Evolutionary conservation across 2,888 invertebrate species (phyloP).

Genomic region (Lasioglossum figueresi): DNA sequence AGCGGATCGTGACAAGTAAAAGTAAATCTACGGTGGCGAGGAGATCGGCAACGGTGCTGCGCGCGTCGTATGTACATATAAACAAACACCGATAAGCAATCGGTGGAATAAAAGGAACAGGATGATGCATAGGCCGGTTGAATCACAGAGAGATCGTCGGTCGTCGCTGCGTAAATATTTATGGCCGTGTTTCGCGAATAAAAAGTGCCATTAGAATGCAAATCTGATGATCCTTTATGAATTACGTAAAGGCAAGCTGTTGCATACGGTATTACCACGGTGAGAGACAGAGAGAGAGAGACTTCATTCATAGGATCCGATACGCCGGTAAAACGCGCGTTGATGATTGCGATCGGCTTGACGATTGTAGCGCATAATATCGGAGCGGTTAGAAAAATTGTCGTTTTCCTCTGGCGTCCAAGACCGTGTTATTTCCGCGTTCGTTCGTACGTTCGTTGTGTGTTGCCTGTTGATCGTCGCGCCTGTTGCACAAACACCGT

Average conservation of each 20-base stretch:
- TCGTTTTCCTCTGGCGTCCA: slow-evolving; percentile 37
- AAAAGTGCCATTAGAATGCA: slow-evolving; percentile 34
- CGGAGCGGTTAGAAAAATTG: slow-evolving; percentile 57
- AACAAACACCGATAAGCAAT: slow-evolving; percentile 1
- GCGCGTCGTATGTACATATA: background rate
- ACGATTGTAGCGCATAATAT: slow-evolving; percentile 37
- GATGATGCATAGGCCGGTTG: slow-evolving; percentile 8
- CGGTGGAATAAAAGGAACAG: background rate
- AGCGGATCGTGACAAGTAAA: slow-evolving; percentile 8
- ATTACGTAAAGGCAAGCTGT: slow-evolving; percentile 55
- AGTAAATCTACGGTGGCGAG: background rate
- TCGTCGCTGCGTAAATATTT: slow-evolving; percentile 16
- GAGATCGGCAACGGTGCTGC: background rate
- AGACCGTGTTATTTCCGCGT: slow-evolving; percentile 7
- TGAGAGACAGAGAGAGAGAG: background rate
- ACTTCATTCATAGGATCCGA: slow-evolving; percentile 68
- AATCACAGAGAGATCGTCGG: slow-evolving; percentile 1
- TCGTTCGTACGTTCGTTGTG: background rate
- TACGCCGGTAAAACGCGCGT: slow-evolving; percentile 31
- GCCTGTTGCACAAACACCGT: background rate
- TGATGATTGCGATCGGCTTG: background rate
- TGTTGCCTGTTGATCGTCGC: background rate
- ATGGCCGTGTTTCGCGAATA: slow-evolving; percentile 20
- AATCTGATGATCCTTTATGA: slow-evolving; percentile 34
- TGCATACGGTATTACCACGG: slow-evolving; percentile 29